Percentiles rank a stretch among this genome's conserved stretches.
These are phyloP conservation scores for Sebastes fasciatus DNA, from an alignment of 2,113 vertebrate species.

Conservation along the genomic window DNA sequence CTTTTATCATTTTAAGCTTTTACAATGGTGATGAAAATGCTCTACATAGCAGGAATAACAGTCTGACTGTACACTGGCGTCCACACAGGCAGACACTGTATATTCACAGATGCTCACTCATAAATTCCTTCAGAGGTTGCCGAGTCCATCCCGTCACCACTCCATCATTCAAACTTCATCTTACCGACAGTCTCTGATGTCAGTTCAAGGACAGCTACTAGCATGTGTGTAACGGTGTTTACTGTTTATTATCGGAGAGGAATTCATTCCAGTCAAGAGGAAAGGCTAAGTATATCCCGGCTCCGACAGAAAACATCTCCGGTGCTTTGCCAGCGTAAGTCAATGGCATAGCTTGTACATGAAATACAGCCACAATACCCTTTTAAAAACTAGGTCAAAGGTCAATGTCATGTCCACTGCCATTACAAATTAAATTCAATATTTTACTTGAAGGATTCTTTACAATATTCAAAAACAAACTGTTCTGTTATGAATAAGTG, in stretches of 20 bases:
- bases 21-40: neutral
- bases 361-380: neutral
- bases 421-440: neutral
- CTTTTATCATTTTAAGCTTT: neutral
- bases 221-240: slow-evolving; percentile 20
- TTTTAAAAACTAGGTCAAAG: slow-evolving; percentile 15
- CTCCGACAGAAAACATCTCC: slow-evolving; percentile 26
- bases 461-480: neutral
- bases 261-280: slow-evolving; percentile 49
- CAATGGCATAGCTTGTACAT: slow-evolving; percentile 18
- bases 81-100: neutral
- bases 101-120: slow-evolving; percentile 15
- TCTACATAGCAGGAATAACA: slow-evolving; percentile 3
- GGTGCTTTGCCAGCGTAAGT: slow-evolving; percentile 19
- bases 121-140: slow-evolving; percentile 21
- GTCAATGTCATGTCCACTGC: slow-evolving; percentile 10
- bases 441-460: too few species aligned
- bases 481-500: neutral
- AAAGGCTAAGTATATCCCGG: slow-evolving; percentile 60
- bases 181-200: neutral
- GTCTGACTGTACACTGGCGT: neutral
- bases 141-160: slow-evolving; percentile 26
- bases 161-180: neutral
- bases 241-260: slow-evolving; percentile 50
- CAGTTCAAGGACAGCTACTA: slow-evolving; percentile 46